Base-by-base conservation (phyloP, 2,888 invertebrate genomes). In the Dyspetes luteomarginatus region DNA sequence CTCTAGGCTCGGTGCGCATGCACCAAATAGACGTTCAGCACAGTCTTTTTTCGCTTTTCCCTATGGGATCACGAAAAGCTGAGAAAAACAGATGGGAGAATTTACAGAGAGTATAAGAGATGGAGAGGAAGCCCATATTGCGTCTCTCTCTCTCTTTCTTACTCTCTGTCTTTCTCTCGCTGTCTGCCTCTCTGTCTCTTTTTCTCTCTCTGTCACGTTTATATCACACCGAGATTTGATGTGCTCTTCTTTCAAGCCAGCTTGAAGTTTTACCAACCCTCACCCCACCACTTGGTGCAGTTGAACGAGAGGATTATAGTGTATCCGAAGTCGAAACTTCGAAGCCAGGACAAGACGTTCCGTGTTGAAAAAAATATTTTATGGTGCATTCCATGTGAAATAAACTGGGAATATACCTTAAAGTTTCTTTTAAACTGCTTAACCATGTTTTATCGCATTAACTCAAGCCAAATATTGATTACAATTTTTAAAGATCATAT, bases 271-370 rank as follows among this genome's bases (percentile, higher is more conserved):
- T 64, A 48, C 71, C 24, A n/a, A n/a, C n/a, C 69, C 52, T 22
- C 64, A 7, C 3, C 7, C 50, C 7, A 24, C 17, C 24, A 19
- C n/a, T 24, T 9, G 30, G 56, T 56, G 2, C 43, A 50, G 62
- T 30, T 19, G 55, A 79, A 79, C 64, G 75, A 67, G 65, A 60
- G 75, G 60, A 80, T 80, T 80, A 75, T 67, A 52, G 65, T 65
- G 56, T 26, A 64, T 79, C 43, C 48, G 55, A 30, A 55, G 9
- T 56, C 17, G 36, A 67, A 30, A 58, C 50, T 75, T 65, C 52
- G 30, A 56, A 26, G 65, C 41, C 36, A 43, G 9, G n/a, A 48
- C 43, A n/a, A 60, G 48, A 41, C 22, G 26, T 26, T 28, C 24
- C 19, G 4, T 12, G 45, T 15, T 19, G 12, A 24, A 45, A 56